Conservation (phyloP, 2,888 invertebrate species). For the Elegia similella region DNA sequence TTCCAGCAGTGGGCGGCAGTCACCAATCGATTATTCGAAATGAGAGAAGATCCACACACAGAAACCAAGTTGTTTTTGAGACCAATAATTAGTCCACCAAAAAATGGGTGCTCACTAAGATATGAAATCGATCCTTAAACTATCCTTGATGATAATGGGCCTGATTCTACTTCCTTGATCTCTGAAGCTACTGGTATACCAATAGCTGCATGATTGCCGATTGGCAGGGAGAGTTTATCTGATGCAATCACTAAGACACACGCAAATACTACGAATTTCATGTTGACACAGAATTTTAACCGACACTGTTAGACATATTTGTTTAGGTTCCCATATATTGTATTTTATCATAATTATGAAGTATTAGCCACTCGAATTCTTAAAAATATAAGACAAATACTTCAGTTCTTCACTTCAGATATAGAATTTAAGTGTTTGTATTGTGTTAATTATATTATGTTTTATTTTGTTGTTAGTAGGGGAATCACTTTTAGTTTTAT, state of each 20-base stretch:
- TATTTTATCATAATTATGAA: neutral
- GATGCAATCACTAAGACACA: constrained; percentile 26
- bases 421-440: neutral
- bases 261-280: neutral
- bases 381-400: too few species aligned
- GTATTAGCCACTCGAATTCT: neutral
- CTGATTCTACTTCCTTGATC: neutral
- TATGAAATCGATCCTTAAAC: neutral
- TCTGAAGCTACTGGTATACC: neutral
- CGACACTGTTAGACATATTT: neutral
- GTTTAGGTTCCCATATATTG: neutral
- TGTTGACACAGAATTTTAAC: neutral
- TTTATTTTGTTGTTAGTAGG: neutral
- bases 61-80: neutral
- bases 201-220: constrained; percentile 6
- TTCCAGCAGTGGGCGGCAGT: constrained; percentile 57
- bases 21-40: constrained; percentile 35
- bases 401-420: too few species aligned
- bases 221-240: constrained; percentile 24
- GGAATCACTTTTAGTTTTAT: too few species aligned
- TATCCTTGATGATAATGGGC: neutral
- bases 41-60: constrained; percentile 54
- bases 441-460: neutral
- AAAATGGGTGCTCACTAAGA: neutral
- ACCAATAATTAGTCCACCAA: neutral